A percentile compares a stretch with the other conserved stretches of the same genome.
phyloP scores from a whole-genome alignment of 2,797 vertebrate genomes.

The Phyllotis vaccarum region DNA sequence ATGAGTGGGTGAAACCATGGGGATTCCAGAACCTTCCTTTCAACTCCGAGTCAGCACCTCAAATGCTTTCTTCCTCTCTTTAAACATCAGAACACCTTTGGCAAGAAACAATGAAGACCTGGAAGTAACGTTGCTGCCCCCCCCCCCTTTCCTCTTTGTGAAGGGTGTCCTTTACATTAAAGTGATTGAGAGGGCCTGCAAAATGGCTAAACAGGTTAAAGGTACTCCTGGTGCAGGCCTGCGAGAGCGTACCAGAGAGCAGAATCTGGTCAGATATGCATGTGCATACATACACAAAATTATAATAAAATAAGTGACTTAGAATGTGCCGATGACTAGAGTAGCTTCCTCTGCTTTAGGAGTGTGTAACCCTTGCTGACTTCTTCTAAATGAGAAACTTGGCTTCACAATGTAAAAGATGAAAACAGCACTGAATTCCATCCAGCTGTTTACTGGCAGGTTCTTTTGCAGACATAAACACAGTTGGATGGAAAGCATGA shows the following conservation, averaged over 20 bases:
- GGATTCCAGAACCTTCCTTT: slow-evolving; percentile 57
- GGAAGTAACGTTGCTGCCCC: not conserved
- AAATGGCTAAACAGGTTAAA: not conserved
- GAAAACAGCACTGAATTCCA: slow-evolving; percentile 33
- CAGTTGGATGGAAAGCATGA: slow-evolving; percentile 64
- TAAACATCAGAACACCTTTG: not conserved
- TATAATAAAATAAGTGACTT: not conserved
- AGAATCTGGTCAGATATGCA: not conserved
- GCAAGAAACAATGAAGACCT: not conserved
- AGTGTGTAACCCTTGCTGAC: not conserved
- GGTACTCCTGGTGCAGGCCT: not conserved
- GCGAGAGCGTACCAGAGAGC: not conserved
- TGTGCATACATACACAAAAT: not conserved
- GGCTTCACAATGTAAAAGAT: slow-evolving; percentile 19
- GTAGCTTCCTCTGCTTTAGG: slow-evolving; percentile 14
- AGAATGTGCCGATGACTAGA: not conserved
- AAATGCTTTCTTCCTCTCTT: not conserved
- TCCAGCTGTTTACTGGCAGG: slow-evolving; percentile 52
- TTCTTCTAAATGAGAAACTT: slow-evolving; percentile 30
- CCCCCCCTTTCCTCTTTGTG: not conserved
- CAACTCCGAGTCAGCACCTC: slow-evolving; percentile 46
- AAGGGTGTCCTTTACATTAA: slow-evolving; percentile 33
- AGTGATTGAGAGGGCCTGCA: not conserved
- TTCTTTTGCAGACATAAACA: slow-evolving; percentile 71
- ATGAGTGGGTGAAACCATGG: slow-evolving; percentile 36